Percentiles rank a stretch among this genome's conserved stretches.
These are phyloP conservation scores for Dufourea novaeangliae DNA, from an alignment of 1,140 invertebrate species.

Conservation along the genomic window DNA sequence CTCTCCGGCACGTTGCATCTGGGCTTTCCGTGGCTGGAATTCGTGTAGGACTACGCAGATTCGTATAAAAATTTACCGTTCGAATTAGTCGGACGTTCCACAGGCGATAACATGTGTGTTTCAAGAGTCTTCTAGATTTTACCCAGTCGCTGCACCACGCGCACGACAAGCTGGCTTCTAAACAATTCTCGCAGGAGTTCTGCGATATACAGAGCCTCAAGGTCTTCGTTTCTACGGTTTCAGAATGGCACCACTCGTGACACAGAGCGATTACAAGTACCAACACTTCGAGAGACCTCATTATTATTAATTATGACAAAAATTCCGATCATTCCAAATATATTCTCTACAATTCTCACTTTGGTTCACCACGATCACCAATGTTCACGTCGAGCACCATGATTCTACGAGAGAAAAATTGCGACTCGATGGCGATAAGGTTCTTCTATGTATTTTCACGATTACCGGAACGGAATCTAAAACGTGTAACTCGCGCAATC, in stretches of 20 bases:
- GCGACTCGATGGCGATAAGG: too few relatives aligned
- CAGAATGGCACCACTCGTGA: background rate
- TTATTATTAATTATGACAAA: background rate
- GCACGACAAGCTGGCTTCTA: constrained; percentile 68
- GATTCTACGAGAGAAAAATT: background rate
- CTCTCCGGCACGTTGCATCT: constrained; percentile 63
- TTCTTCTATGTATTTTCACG: background rate
- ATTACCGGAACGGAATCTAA: background rate
- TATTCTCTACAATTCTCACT: background rate
- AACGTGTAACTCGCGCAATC: constrained; percentile 9
- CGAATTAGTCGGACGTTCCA: too few relatives aligned
- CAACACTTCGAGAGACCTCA: background rate
- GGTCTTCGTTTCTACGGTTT: constrained; percentile 10
- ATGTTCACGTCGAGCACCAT: too few relatives aligned
- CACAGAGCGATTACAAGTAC: background rate
- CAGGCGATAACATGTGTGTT: too few relatives aligned
- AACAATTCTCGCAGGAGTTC: constrained; percentile 72
- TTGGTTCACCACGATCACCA: too few relatives aligned
- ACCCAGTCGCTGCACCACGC: constrained; percentile 80
- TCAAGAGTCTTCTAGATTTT: constrained; percentile 27
- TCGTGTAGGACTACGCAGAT: constrained; percentile 67
- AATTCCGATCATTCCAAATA: background rate
- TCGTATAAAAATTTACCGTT: too few relatives aligned
- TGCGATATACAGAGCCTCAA: constrained; percentile 43
- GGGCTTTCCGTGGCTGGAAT: constrained; percentile 59